Evolutionary conservation across 1,140 invertebrate genomes (phyloP).

Genomic region (Cydia pomonella): DNA sequence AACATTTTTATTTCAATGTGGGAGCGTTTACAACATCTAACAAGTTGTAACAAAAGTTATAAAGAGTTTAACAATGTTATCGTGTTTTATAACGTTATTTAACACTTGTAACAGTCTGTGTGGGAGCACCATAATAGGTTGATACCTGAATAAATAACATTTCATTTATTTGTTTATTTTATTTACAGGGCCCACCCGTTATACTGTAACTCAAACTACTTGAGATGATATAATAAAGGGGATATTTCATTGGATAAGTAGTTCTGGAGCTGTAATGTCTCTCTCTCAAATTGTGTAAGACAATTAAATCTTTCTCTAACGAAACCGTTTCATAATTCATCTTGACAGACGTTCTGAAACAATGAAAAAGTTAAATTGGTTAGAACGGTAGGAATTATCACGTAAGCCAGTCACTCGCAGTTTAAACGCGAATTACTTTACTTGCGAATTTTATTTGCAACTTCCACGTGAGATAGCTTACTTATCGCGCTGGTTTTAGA

Average conservation of each 20-base stretch:
- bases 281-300: constrained; percentile 18
- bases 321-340: constrained; percentile 19
- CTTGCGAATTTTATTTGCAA: constrained; percentile 40
- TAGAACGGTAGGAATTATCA: constrained; percentile 16
- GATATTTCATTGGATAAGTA: background rate
- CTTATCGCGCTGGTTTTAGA: constrained; percentile 29
- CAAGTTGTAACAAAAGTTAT: too few relatives aligned
- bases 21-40: too few relatives aligned
- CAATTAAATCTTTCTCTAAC: constrained; percentile 26
- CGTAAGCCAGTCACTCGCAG: constrained; percentile 35
- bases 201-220: background rate
- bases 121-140: too few relatives aligned
- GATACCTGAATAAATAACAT: too few relatives aligned
- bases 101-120: too few relatives aligned
- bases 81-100: too few relatives aligned
- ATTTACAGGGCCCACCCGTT: too few relatives aligned
- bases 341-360: constrained; percentile 33
- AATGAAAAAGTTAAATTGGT: constrained; percentile 36
- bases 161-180: too few relatives aligned
- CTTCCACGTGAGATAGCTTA: constrained; percentile 35
- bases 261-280: background rate
- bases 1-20: too few relatives aligned
- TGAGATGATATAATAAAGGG: background rate
- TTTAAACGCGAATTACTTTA: constrained; percentile 42
- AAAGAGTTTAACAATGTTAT: too few relatives aligned